Percentiles rank a stretch among this genome's conserved stretches.
phyloP scores from a whole-genome alignment of 2,888 invertebrate species.

The Sylvicola cinctus region DNA sequence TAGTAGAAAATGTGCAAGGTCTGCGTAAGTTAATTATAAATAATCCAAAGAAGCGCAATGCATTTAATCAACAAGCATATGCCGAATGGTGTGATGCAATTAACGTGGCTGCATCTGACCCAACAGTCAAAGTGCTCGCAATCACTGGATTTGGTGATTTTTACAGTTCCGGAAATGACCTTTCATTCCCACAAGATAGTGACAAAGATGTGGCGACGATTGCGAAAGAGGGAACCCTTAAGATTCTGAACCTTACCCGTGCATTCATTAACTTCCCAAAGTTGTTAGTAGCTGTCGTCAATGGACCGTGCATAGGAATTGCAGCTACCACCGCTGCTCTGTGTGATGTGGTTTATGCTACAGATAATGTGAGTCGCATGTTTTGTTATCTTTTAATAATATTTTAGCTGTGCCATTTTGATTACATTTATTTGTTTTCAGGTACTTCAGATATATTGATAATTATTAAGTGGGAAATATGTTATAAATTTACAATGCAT shows the following conservation, averaged over 20 bases:
- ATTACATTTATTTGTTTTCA: not conserved
- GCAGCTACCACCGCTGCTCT: conserved; percentile 65
- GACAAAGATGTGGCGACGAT: conserved; percentile 10
- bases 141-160: conserved; percentile 64
- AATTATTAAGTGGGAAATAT: too few relatives aligned
- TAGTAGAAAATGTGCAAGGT: conserved; percentile 24
- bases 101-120: conserved; percentile 44
- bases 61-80: conserved; percentile 49
- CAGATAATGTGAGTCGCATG: conserved; percentile 44
- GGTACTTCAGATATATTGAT: conserved; percentile 42
- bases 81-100: conserved; percentile 37
- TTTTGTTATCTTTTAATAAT: conserved; percentile 6
- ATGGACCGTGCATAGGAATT: conserved; percentile 89
- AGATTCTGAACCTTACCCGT: conserved; percentile 39
- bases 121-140: conserved; percentile 43
- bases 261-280: conserved; percentile 77
- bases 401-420: conserved; percentile 1
- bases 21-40: conserved; percentile 44
- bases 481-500: conserved; percentile 9
- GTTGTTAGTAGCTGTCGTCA: conserved; percentile 65
- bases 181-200: conserved; percentile 15
- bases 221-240: not conserved
- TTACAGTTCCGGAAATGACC: conserved; percentile 73
- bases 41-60: conserved; percentile 63
- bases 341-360: conserved; percentile 75